phyloP scores from a whole-genome alignment of 1,140 invertebrate genomes.

The Panagrolaimus sp. region DNA sequence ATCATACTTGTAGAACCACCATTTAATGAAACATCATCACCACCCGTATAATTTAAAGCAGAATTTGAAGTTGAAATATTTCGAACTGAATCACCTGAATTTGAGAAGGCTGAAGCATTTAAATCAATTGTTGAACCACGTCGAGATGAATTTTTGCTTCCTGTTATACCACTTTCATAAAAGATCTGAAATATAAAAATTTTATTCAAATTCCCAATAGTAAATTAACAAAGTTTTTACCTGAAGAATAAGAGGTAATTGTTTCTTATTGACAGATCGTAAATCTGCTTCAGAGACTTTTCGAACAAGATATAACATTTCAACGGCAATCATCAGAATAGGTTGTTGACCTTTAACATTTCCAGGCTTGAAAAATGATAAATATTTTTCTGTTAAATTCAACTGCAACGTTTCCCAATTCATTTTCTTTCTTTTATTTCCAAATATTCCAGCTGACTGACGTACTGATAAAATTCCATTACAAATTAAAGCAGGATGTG shows the following conservation, averaged over 20 bases:
- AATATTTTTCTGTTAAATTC: neutral
- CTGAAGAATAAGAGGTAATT: neutral
- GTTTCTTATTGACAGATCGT: slow-evolving; percentile 2
- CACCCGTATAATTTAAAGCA: neutral
- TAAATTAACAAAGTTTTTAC: no score
- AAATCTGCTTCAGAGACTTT: slow-evolving; percentile 2
- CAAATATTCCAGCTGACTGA: neutral
- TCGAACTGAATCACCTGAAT: slow-evolving; percentile 12
- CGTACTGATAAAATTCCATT: neutral
- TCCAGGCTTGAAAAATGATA: neutral
- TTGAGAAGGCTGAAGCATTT: slow-evolving; percentile 9
- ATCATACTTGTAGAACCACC: neutral
- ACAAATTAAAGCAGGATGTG: neutral
- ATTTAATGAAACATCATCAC: slow-evolving; percentile 3
- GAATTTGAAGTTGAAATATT: slow-evolving; percentile 6
- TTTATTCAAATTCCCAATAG: no score
- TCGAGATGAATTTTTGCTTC: slow-evolving; percentile 4
- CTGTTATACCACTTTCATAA: neutral
- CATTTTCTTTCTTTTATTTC: neutral
- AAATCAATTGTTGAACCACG: slow-evolving; percentile 2
- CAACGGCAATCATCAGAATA: neutral
- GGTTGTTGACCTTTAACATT: neutral
- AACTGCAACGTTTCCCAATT: neutral
- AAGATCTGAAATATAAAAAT: neutral
- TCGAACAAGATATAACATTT: slow-evolving; percentile 6